These are phyloP conservation scores for Stegodyphus dumicola DNA, from an alignment of 1,140 invertebrate species.

Conservation along the genomic window DNA sequence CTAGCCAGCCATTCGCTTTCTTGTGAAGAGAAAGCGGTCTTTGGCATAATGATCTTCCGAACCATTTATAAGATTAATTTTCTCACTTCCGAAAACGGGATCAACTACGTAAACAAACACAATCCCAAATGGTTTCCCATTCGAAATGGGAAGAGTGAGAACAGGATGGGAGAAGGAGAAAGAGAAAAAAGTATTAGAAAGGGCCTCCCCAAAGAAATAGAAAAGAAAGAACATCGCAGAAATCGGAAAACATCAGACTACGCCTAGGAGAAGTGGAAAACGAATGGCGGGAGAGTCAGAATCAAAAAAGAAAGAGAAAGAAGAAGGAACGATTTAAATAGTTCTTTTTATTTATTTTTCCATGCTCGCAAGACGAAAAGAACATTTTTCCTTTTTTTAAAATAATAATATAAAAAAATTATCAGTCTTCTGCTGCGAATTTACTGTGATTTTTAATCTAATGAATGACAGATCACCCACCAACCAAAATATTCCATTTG, in stretches of 20 bases:
- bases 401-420: background rate
- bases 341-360: constrained; percentile 17
- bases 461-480: constrained; percentile 11
- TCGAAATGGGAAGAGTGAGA: too few species aligned
- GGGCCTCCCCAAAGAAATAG: background rate
- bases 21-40: too few species aligned
- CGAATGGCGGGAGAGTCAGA: background rate
- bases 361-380: too few species aligned
- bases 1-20: too few species aligned
- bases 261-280: too few species aligned
- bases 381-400: background rate
- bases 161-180: background rate
- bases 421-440: background rate
- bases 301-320: background rate
- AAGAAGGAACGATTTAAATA: constrained; percentile 18
- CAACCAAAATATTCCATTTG: background rate
- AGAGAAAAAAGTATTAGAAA: background rate
- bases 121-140: background rate
- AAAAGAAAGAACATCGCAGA: background rate
- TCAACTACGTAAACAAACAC: too few species aligned
- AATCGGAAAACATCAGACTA: background rate
- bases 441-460: constrained; percentile 26
- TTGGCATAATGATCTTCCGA: background rate
- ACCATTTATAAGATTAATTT: background rate
- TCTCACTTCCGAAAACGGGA: background rate